phyloP scores from a whole-genome alignment of 2,888 invertebrate genomes.

The Danaus chrysippus region DNA sequence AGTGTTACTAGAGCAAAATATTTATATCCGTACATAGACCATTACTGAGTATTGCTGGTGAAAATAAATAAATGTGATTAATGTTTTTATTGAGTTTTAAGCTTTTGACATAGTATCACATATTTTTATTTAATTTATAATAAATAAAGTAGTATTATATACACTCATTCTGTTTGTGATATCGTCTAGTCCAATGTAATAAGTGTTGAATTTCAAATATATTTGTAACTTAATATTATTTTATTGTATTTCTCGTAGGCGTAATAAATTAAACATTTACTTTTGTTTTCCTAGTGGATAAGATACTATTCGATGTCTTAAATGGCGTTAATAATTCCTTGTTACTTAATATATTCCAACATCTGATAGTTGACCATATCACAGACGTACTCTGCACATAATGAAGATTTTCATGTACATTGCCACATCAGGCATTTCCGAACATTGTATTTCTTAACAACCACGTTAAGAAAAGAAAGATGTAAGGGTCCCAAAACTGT shows the following conservation, averaged over 20 bases:
- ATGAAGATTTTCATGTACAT: too few relatives aligned
- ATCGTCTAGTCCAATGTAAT: slow-evolving; percentile 16
- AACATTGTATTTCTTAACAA: too few relatives aligned
- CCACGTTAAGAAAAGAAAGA: too few relatives aligned
- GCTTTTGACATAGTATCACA: neutral
- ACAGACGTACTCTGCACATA: too few relatives aligned
- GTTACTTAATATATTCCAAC: too few relatives aligned
- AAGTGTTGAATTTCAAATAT: slow-evolving; percentile 4
- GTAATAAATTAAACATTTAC: neutral
- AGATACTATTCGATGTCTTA: too few relatives aligned
- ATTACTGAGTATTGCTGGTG: slow-evolving; percentile 23
- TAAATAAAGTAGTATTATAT: neutral
- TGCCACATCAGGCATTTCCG: too few relatives aligned
- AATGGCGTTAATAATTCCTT: too few relatives aligned
- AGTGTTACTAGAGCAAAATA: slow-evolving; percentile 16
- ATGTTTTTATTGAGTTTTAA: slow-evolving; percentile 10
- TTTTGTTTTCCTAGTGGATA: too few relatives aligned
- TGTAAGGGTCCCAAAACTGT: too few relatives aligned
- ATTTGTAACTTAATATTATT: slow-evolving; percentile 3
- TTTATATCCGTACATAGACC: slow-evolving; percentile 18
- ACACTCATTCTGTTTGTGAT: slow-evolving; percentile 12
- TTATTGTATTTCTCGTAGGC: neutral
- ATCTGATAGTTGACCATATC: too few relatives aligned
- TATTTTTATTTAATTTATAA: slow-evolving; percentile 1
- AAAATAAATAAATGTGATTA: slow-evolving; percentile 17